phyloP scores from a whole-genome alignment of 1,140 invertebrate genomes.

The Scaptomyza montana region DNA sequence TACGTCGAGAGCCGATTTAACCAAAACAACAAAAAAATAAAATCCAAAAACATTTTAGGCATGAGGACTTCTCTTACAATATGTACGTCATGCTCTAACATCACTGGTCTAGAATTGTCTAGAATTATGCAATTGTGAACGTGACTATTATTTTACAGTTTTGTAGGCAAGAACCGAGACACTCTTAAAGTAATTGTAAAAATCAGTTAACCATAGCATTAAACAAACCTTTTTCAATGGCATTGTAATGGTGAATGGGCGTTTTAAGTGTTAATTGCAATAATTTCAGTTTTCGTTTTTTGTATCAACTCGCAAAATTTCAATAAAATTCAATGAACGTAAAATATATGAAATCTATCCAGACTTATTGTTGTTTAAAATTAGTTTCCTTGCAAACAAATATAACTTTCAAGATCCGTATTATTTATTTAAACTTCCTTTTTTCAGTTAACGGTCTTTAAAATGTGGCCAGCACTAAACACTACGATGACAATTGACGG shows the following conservation, averaged over 20 bases:
- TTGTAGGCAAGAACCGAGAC: slow-evolving; percentile 72
- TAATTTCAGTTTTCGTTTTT: slow-evolving; percentile 72
- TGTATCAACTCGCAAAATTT: slow-evolving; percentile 78
- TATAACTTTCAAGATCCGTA: no score
- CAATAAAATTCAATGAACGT: slow-evolving; percentile 81
- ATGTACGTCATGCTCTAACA: slow-evolving; percentile 75
- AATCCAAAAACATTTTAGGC: slow-evolving; percentile 63
- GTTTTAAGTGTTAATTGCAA: slow-evolving; percentile 78
- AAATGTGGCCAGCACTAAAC: no score
- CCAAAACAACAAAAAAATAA: slow-evolving; percentile 9
- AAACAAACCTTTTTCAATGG: slow-evolving; percentile 73
- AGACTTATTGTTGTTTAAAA: not conserved
- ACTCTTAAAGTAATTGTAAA: slow-evolving; percentile 72
- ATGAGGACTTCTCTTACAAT: slow-evolving; percentile 69
- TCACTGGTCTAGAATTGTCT: slow-evolving; percentile 72
- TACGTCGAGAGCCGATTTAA: slow-evolving; percentile 29
- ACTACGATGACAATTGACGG: no score
- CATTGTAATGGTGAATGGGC: slow-evolving; percentile 72
- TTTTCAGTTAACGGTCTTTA: no score
- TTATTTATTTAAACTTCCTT: no score
- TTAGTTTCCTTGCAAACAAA: no score
- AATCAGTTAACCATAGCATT: slow-evolving; percentile 81
- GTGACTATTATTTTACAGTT: slow-evolving; percentile 80
- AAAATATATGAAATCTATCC: slow-evolving; percentile 29
- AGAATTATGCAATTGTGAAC: slow-evolving; percentile 75